Evolutionary conservation across 53 echinoderm and acorn worm species (phyloP).

Genomic region (Arbacia lixula): DNA sequence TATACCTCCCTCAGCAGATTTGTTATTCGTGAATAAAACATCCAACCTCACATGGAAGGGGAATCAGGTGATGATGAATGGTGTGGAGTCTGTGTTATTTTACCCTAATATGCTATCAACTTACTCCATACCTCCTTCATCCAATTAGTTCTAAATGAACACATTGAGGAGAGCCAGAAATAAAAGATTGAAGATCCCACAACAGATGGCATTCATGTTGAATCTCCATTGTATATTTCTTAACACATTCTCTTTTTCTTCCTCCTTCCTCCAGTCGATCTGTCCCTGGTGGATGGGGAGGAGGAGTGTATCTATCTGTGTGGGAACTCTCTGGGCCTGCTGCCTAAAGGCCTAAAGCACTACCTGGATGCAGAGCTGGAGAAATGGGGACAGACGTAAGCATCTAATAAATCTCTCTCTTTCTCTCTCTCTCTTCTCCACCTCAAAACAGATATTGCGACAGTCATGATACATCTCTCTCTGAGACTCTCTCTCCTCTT

Average conservation of each 20-base stretch:
- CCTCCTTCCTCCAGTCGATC: constrained; percentile 68
- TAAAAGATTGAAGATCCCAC: background rate
- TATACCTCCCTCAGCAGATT: too few species aligned
- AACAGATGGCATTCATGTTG: background rate
- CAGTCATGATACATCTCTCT: too few species aligned
- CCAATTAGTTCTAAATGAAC: background rate
- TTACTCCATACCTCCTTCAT: background rate
- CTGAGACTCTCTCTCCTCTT: too few species aligned
- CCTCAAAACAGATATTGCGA: too few species aligned
- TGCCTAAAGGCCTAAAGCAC: constrained; percentile 57
- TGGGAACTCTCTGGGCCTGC: constrained; percentile 92
- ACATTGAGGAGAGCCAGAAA: background rate
- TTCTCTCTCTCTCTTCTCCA: too few species aligned
- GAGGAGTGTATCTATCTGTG: constrained; percentile 88
- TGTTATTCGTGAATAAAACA: too few species aligned
- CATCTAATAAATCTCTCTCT: too few species aligned
- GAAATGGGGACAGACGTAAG: constrained; percentile 93
- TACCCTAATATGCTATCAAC: background rate
- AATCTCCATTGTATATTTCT: background rate
- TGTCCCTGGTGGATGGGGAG: constrained; percentile 72
- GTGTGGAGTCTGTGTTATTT: too few species aligned
- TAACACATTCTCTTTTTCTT: background rate
- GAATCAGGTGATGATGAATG: too few species aligned
- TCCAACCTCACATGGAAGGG: too few species aligned
- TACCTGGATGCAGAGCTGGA: constrained; percentile 77